Base-by-base conservation (phyloP, 2,888 invertebrate species). In the Holacanthella duospinosa region DNA sequence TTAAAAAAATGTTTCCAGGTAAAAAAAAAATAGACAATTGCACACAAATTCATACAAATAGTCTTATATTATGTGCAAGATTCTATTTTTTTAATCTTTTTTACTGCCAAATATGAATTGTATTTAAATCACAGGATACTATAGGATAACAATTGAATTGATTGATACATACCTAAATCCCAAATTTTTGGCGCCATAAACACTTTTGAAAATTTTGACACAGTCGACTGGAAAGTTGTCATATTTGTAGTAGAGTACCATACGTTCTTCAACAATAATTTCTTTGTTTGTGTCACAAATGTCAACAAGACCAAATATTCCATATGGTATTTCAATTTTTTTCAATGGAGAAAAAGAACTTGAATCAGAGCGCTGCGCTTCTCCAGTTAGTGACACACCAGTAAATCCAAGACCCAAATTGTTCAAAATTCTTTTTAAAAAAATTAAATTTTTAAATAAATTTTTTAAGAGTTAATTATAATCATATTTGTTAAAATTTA, bases 221-320 rank as follows among this genome's bases (percentile, higher is more conserved):
- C 97, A 99, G 76, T 96, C 97, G 0, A 95, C 90, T 0, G 95
- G 92, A 76, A 88, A 86, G 73, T 94, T 94, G 75, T 94, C 93
- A 75, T 99, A 99, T 77, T 96, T 97, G 78, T 94, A 96, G 76
- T 95, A 99, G 25, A 99, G 76, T 0, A 97, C 78, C 3, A 96
- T 84, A 56, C 96, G 82, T 75, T 96, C 93, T 76, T 93, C 89
- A 1, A 99, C 84, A 1, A 83, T 82, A 21, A 99, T 85, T 75
- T 90, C 88, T 79, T 99, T 99, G 61, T 88, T 86, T 1, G 94
- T 89, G 75, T 95, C 93, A 77, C 99, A 99, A 71, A 97, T 93
- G 72, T 97, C 94, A 21, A 99, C 85, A 74, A 99, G 79, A 29
- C 97, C 94, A 78, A 94, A 96, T 44, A 94, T 78, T 75, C 92